Base-by-base conservation (phyloP, 2,797 vertebrate species). In the Enteromius thamalakanensis region DNA sequence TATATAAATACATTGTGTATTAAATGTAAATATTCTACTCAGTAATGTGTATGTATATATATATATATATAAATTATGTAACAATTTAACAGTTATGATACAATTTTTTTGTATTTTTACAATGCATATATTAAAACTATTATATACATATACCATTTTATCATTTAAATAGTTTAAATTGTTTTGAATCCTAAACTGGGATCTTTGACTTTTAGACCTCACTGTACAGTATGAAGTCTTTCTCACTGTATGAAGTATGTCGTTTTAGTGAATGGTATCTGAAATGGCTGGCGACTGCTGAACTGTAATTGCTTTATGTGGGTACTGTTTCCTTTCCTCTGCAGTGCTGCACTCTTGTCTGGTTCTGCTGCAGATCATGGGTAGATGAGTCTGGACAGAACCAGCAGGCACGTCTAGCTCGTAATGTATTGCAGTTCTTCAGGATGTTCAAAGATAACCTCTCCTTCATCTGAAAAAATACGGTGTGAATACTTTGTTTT, bases 401-500 rank as follows among this genome's bases (percentile, higher is more conserved):
- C 45, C 58, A 49, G 69, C 29, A 80, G 51, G 34, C 78, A 70
- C 72, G 68, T 81, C 47, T 86, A 82, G 78, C 85, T 83, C 58
- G 74, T 68, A 34, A 60, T 42, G 40, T 62, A 79, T 55, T 79
- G 79, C 85, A 67, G 70, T 79, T 83, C 70, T 71, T 67, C 29
- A 69, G 81, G 53, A 83, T 82, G 62, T 85, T 82, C 81, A 67
- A 49, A n/a, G 70, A 86, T 86, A 70, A 23, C 69, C 72, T 76
- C 62, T 19, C 76, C 45, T 71, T 87, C 71, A 58, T 70, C 84
- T 82, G 58, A 45, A 83, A 72, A 45, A 42, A 69, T 82, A 72
- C 32, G 23, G 79, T 83, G 81, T 86, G 84, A 83, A 86, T 85
- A 83, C 85, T 78, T 53, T 76, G 76, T 82, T 72, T 21, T 51